Evolutionary conservation across 2,888 invertebrate species (phyloP).

Genomic region (Trichogramma dendrolimi): DNA sequence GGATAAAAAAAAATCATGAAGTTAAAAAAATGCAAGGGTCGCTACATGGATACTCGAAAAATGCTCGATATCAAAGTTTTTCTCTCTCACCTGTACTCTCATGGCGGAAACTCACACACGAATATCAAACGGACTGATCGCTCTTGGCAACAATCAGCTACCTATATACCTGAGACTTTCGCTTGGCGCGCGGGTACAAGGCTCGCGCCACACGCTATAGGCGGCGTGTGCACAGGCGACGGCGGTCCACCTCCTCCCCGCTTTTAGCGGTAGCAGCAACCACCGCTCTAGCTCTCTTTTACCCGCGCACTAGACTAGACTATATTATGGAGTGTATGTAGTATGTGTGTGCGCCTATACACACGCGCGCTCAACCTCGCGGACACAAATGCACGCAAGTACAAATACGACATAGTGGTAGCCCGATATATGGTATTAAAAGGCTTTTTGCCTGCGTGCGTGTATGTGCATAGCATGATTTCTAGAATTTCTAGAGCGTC

Average conservation of each 20-base stretch:
- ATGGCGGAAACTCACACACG: slow-evolving; percentile 36
- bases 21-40: neutral
- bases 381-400: too few relatives aligned
- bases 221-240: slow-evolving; percentile 8
- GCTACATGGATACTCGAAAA: neutral
- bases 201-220: slow-evolving; percentile 40
- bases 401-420: too few relatives aligned
- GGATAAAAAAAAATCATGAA: neutral
- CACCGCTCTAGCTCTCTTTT: neutral
- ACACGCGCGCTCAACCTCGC: too few relatives aligned
- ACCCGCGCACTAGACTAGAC: too few relatives aligned
- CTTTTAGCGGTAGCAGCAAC: slow-evolving; percentile 2
- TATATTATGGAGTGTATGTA: too few relatives aligned
- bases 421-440: too few relatives aligned
- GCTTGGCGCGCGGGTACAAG: slow-evolving; percentile 35
- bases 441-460: too few relatives aligned
- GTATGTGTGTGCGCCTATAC: too few relatives aligned
- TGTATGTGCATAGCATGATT: too few relatives aligned
- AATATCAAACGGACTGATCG: slow-evolving; percentile 45
- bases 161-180: slow-evolving; percentile 51
- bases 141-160: slow-evolving; percentile 42
- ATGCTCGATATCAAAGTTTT: neutral
- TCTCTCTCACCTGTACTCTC: slow-evolving; percentile 30
- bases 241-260: slow-evolving; percentile 12
- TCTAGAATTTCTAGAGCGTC: too few relatives aligned